Base-by-base conservation (phyloP, 2,113 vertebrate species). In the Cephalophus harveyi region DNA sequence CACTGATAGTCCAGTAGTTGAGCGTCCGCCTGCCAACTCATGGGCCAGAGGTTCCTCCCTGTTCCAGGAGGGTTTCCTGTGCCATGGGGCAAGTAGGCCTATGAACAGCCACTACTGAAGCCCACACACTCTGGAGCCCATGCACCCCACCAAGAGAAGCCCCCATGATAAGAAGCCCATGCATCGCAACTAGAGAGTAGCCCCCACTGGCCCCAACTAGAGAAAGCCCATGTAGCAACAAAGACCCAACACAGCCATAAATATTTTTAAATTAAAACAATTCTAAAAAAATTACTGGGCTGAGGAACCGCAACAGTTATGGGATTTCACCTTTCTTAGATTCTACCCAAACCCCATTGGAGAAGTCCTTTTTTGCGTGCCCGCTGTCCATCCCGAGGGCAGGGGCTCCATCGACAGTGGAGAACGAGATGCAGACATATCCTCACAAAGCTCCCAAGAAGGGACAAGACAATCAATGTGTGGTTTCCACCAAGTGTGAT, bases 381-480 rank as follows among this genome's bases (percentile, higher is more conserved):
- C 50, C 23, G 27, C 71, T 33, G 10, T 74, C 54, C 28, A 3
- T 62, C 54, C 17, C 11, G 6, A 93, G 4, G 8, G 57, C 40
- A 79, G 33, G 36, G 9, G 71, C 55, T 9, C 1, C 16, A 0
- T 52, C 30, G 19, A 25, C 23, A 21, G 10, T 0, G 3, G 60
- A 62, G 23, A 30, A 13, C 2, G 14, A 48, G 55, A 62, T 33
- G 28, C 76, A 91, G 76, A 6, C 10, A 5, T 5, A 13, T 16
- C 91, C 52, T 85, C 16, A 2, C 9, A 57, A 84, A 36, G 16
- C 28, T 82, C 36, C 40, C 30, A 4, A 23, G 17, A 10, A 12
- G 9, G 25, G 15, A 16, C 50, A 81, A 87, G 78, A 89, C 55
- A 54, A 27, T 13, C n/a, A 94, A 17, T 2, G 6, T 30, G 21